Conservation (phyloP, 2,797 vertebrate species). For the Odontamblyopus rebecca region DNA sequence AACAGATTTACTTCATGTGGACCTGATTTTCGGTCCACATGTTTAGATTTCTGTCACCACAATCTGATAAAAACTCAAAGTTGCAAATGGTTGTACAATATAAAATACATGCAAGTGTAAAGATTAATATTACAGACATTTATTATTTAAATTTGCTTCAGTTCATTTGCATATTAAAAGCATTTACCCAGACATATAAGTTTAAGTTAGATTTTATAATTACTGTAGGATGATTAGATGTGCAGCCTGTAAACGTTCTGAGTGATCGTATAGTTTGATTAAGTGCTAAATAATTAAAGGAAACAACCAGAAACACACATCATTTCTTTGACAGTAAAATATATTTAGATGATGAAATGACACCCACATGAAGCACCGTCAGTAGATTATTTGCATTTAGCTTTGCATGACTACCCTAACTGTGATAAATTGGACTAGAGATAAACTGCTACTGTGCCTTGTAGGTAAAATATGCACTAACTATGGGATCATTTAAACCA, state of each 20-base stretch:
- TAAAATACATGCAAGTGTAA: neutral
- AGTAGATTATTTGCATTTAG: slow-evolving; percentile 26
- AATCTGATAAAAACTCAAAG: slow-evolving; percentile 13
- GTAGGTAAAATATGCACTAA: slow-evolving; percentile 23
- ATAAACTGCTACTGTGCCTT: slow-evolving; percentile 31
- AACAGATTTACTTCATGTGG: too few species aligned
- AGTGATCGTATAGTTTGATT: neutral
- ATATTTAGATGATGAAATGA: neutral
- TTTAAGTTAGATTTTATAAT: neutral
- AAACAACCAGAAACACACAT: neutral
- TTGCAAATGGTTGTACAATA: neutral
- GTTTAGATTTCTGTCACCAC: too few species aligned
- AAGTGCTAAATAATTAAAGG: neutral
- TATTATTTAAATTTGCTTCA: neutral
- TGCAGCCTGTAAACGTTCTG: neutral
- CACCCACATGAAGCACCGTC: slow-evolving; percentile 13
- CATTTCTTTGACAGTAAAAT: slow-evolving; percentile 16
- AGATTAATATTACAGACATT: neutral
- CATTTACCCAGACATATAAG: neutral
- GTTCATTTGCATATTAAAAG: neutral
- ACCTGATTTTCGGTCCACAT: too few species aligned
- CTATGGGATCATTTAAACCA: slow-evolving; percentile 18
- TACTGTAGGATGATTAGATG: neutral
- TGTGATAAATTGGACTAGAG: neutral
- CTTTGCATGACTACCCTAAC: slow-evolving; percentile 9